Evolutionary conservation across 2,888 invertebrate species (phyloP), one percentile per base, ranked within the genome.

Genomic region (Azorinus chamasolen): DNA sequence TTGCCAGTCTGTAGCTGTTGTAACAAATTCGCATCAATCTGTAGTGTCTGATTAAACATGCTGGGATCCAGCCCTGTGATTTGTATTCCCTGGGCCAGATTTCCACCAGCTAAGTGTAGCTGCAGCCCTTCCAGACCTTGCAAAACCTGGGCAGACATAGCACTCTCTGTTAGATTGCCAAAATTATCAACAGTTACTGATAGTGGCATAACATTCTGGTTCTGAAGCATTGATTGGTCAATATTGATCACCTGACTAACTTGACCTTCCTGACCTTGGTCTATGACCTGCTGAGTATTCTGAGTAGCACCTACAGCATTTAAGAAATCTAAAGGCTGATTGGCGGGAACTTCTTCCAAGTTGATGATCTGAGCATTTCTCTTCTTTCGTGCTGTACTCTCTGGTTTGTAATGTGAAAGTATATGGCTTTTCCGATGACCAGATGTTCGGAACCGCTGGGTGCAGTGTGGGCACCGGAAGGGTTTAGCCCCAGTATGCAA

Each of bases 381-480:
- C 41, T 72, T 83, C 50, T 83, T 71, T 50, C 83, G 74, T 50
- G 72, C 76, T 0, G 75, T 55, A 8, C 69, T 48, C 12, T 69
- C 80, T 27, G 83, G 90, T 65, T 94, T 94, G 62, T 93, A 92
- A 79, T 95, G 95, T 6, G 94, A 93, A 20, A 93, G 80, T 65
- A 95, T 93, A 87, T 96, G 96, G 37, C 95, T 94, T 88, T 95
- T 95, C 48, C 95, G 93, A 84, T 95, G 95, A 0, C 95, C 95
- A 0, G 95, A 95, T 0, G 96, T 96, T 43, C 96, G 93, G 90
- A 96, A 96, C 71, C 94, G 93, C 75, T 94, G 92, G n/a, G 94
- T 93, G 90, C 98, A 98, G 91, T 97, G 95, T 0, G 96, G 96
- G 93, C 98, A 98, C 62, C 94, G 57, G 93, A 96, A 97, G 0